A percentile compares a stretch with the other conserved stretches of the same genome.
These are phyloP conservation scores for Colletes gigas DNA, from an alignment of 1,140 invertebrate genomes.

Conservation along the genomic window DNA sequence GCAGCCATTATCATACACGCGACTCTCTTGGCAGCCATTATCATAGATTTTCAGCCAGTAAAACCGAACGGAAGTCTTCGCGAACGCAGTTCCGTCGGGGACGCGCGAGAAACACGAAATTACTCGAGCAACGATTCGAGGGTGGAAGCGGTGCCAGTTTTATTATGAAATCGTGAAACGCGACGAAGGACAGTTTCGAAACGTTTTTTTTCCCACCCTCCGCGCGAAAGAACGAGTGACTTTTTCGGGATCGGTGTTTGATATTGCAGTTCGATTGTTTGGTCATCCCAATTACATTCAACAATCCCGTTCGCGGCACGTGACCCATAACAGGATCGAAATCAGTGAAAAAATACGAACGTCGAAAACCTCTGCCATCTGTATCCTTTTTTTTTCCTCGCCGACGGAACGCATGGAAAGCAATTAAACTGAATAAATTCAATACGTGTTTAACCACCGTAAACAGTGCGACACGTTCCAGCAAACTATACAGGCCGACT, in stretches of 20 bases:
- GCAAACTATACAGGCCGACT: background rate
- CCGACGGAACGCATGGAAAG: background rate
- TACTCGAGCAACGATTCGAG: slow-evolving; percentile 22
- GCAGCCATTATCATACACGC: slow-evolving; percentile 55
- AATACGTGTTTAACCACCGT: background rate
- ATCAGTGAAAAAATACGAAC: background rate
- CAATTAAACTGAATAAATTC: slow-evolving; percentile 10
- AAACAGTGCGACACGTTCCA: background rate
- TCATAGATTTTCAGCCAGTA: slow-evolving; percentile 44
- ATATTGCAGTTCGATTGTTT: background rate
- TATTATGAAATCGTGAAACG: slow-evolving; percentile 26
- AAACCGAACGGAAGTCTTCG: slow-evolving; percentile 42
- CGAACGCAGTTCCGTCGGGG: slow-evolving; percentile 16
- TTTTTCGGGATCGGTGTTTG: no score
- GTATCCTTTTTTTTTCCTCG: background rate
- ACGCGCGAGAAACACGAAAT: slow-evolving; percentile 18
- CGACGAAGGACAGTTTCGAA: background rate
- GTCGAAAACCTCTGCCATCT: background rate
- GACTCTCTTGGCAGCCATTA: slow-evolving; percentile 60
- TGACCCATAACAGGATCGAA: background rate
- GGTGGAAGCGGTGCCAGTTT: slow-evolving; percentile 54
- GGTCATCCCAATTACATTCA: background rate
- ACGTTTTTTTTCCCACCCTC: no score
- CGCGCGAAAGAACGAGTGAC: no score
- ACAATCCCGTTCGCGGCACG: no score